phyloP scores from a whole-genome alignment of 2,113 vertebrate species.

The Meles meles region DNA sequence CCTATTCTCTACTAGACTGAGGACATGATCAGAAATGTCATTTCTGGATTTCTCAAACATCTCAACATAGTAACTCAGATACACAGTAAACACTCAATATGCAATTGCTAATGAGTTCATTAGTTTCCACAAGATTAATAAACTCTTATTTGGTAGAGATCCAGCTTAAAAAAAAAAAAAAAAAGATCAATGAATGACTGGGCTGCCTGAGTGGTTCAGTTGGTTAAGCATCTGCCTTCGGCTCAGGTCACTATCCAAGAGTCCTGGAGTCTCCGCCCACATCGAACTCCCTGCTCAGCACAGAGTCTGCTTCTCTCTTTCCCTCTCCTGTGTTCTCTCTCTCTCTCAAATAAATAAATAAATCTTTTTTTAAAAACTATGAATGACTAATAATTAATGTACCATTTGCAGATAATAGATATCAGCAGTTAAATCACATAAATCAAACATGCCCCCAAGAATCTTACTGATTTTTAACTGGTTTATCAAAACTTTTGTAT shows the following conservation, averaged over 20 bases:
- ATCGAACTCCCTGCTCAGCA: neutral
- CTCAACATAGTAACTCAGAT: neutral
- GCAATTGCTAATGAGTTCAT: neutral
- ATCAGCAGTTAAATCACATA: neutral
- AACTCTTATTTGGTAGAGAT: neutral
- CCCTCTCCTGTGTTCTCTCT: neutral
- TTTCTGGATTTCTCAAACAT: conserved; percentile 31
- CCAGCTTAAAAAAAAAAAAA: neutral
- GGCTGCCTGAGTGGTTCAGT: neutral
- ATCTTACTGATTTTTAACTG: neutral
- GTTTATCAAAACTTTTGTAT: neutral
- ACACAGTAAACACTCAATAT: neutral
- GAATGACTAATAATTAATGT: neutral
- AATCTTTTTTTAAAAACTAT: neutral
- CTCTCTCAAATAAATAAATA: neutral
- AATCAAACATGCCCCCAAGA: neutral
- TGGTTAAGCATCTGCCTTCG: neutral
- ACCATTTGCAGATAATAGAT: conserved; percentile 18
- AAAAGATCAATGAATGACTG: neutral
- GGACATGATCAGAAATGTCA: neutral
- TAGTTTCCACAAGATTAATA: conserved; percentile 1
- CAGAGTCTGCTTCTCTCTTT: neutral
- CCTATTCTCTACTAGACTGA: conserved; percentile 22
- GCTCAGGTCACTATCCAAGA: neutral
- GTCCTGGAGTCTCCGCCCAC: neutral